These are phyloP conservation scores for Cacatua alba DNA, from an alignment of 2,113 vertebrate species.

Conservation along the genomic window DNA sequence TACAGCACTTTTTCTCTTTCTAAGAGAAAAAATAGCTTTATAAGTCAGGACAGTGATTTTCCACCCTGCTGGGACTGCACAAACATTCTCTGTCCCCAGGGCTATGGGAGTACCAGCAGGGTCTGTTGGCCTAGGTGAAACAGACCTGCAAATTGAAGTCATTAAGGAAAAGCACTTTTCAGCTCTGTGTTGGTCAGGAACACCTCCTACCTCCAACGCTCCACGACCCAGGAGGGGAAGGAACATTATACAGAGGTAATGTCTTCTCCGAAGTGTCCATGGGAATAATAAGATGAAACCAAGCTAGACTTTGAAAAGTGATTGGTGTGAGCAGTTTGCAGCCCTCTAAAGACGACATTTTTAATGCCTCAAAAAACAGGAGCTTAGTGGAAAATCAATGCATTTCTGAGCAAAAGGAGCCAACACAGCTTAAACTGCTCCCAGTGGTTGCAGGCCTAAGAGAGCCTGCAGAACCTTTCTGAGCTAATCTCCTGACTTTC, in stretches of 20 bases:
- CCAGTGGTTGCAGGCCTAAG: not conserved
- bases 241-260: not conserved
- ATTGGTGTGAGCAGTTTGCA: not conserved
- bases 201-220: not conserved
- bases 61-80: not conserved
- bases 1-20: not conserved
- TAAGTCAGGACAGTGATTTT: not conserved
- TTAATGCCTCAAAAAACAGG: slow-evolving; percentile 15
- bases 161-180: not conserved
- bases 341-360: not conserved
- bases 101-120: not conserved
- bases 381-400: slow-evolving; percentile 44
- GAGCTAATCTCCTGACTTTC: not conserved
- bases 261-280: not conserved
- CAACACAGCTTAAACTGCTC: slow-evolving; percentile 17
- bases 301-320: not conserved
- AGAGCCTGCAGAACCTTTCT: not conserved
- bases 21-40: not conserved
- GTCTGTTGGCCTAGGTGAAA: not conserved
- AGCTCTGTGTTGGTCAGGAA: not conserved
- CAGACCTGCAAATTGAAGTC: not conserved
- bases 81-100: fast-evolving
- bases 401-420: not conserved
- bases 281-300: not conserved
- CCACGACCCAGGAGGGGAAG: not conserved